A percentile compares a stretch with the other conserved stretches of the same genome.
phyloP scores from a whole-genome alignment of 2,113 vertebrate genomes.

The Cottus gobio region DNA sequence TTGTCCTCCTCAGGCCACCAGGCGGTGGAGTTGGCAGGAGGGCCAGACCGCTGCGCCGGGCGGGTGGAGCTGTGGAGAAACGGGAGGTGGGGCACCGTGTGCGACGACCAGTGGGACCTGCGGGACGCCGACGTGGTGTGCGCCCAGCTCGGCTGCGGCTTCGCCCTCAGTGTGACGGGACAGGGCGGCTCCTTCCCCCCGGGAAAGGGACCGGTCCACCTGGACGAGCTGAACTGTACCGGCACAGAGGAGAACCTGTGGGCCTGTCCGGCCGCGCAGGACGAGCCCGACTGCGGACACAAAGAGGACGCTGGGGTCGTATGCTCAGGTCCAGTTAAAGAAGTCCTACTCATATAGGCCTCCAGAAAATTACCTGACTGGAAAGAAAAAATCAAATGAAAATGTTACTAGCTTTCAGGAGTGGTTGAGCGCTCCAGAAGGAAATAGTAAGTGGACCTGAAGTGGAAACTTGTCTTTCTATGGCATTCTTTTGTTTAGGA shows the following conservation, averaged over 20 bases:
- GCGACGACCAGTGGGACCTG: conserved; percentile 81
- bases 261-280: conserved; percentile 56
- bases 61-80: conserved; percentile 79
- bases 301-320: conserved; percentile 82
- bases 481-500: no score
- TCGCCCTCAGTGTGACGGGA: conserved; percentile 68
- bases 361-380: neutral
- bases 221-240: conserved; percentile 80
- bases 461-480: no score
- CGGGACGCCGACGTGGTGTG: conserved; percentile 75
- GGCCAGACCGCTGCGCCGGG: conserved; percentile 72
- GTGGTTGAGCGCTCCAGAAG: no score
- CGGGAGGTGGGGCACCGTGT: conserved; percentile 76
- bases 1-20: conserved; percentile 58
- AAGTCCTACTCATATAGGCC: neutral
- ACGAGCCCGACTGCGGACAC: conserved; percentile 77
- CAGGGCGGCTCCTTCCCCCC: conserved; percentile 65
- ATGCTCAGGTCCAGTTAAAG: conserved; percentile 75
- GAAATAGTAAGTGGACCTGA: no score
- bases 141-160: conserved; percentile 78
- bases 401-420: neutral
- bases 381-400: neutral
- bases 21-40: conserved; percentile 52
- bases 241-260: conserved; percentile 78
- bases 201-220: conserved; percentile 70